Percentiles rank a stretch among this genome's conserved stretches.
phyloP scores from a whole-genome alignment of 2,888 invertebrate species.

The Mystacides longicornis region DNA sequence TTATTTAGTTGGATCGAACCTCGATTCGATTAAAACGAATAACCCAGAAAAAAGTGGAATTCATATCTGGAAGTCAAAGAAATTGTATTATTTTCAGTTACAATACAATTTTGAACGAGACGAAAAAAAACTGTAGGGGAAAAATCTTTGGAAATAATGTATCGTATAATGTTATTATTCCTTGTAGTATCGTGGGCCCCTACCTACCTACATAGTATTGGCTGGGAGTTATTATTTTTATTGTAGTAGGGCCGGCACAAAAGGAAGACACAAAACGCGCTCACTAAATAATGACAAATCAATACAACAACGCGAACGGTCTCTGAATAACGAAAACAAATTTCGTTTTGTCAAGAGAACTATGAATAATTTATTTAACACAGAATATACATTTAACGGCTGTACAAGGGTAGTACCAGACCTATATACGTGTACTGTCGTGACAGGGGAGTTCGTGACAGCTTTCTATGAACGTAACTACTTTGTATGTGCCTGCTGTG shows the following conservation, averaged over 20 bases:
- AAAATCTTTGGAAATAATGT: too few relatives aligned
- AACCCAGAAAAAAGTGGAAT: slow-evolving; percentile 10
- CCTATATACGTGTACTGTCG: too few relatives aligned
- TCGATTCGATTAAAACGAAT: slow-evolving; percentile 13
- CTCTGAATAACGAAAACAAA: slow-evolving; percentile 1
- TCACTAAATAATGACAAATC: slow-evolving; percentile 2
- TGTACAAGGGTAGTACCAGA: too few relatives aligned
- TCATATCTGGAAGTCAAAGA: slow-evolving; percentile 4
- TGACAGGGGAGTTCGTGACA: too few relatives aligned
- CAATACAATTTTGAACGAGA: too few relatives aligned
- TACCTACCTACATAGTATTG: too few relatives aligned
- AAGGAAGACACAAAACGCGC: not conserved
- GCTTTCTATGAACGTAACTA: too few relatives aligned
- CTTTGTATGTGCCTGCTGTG: too few relatives aligned
- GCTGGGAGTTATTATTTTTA: not conserved
- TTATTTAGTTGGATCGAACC: slow-evolving; percentile 4
- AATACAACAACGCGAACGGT: slow-evolving; percentile 1
- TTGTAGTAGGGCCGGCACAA: not conserved
- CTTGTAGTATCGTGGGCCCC: too few relatives aligned
- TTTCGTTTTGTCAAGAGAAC: not conserved
- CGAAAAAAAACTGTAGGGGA: too few relatives aligned
- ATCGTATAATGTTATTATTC: too few relatives aligned
- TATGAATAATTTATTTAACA: slow-evolving; percentile 2
- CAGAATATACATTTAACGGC: not conserved
- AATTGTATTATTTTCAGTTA: too few relatives aligned